Evolutionary conservation across 1,140 invertebrate genomes (phyloP).

Genomic region (Bombyx mori): DNA sequence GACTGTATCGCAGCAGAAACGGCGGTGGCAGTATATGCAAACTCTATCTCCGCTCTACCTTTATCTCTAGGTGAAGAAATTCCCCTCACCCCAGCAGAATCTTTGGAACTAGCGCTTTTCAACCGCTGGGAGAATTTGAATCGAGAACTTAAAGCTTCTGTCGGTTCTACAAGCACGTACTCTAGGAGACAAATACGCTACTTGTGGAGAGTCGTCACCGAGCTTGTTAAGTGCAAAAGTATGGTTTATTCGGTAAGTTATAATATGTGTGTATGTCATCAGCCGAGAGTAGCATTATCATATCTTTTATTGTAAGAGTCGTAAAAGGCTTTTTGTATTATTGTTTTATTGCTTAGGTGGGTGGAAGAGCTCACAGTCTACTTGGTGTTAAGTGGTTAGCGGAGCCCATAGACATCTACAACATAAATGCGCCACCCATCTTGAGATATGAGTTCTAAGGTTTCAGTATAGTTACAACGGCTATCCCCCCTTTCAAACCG

Average conservation of each 20-base stretch:
- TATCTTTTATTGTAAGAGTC: too few relatives aligned
- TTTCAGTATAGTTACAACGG: too few relatives aligned
- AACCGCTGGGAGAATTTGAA: conserved; percentile 63
- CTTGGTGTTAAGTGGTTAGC: too few relatives aligned
- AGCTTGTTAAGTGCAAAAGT: conserved; percentile 48
- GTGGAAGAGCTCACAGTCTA: too few relatives aligned
- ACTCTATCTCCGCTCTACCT: neutral
- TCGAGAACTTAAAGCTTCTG: conserved; percentile 27
- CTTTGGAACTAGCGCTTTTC: conserved; percentile 58
- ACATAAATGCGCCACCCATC: too few relatives aligned
- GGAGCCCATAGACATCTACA: too few relatives aligned
- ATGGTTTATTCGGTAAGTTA: conserved; percentile 40
- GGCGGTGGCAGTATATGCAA: neutral
- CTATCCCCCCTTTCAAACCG: too few relatives aligned
- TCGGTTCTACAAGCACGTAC: conserved; percentile 26
- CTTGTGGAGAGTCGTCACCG: conserved; percentile 39
- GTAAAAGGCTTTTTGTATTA: too few relatives aligned
- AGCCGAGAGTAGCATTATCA: too few relatives aligned
- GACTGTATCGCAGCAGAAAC: neutral
- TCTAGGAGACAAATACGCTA: conserved; percentile 41
- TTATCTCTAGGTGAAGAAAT: conserved; percentile 38
- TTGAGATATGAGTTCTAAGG: too few relatives aligned
- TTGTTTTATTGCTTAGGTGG: too few relatives aligned
- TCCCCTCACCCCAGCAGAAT: conserved; percentile 37
- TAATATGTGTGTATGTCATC: too few relatives aligned